Evolutionary conservation across 1,140 invertebrate genomes (phyloP).

Genomic region (Drosophila lowei): DNA sequence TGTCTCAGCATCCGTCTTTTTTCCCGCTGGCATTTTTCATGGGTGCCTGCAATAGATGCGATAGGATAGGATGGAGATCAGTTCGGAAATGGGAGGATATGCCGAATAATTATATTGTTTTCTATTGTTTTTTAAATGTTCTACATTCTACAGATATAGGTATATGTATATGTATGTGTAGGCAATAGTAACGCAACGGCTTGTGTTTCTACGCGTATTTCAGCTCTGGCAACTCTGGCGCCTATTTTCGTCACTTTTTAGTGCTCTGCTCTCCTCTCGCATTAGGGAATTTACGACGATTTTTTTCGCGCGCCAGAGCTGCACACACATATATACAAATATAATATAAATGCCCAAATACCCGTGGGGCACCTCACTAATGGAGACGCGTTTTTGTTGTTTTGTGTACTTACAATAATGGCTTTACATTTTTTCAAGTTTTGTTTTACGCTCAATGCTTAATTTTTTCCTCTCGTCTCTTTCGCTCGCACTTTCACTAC

Average conservation of each 20-base stretch:
- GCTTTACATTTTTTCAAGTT: constrained; percentile 43
- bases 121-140: too few relatives aligned
- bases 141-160: background rate
- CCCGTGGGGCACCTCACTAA: too few relatives aligned
- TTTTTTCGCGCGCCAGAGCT: constrained; percentile 65
- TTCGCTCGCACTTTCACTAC: constrained; percentile 23
- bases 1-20: constrained; percentile 61
- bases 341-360: too few relatives aligned
- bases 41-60: constrained; percentile 43
- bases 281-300: background rate
- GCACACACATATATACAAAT: constrained; percentile 12
- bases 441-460: constrained; percentile 10
- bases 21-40: constrained; percentile 77
- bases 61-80: background rate
- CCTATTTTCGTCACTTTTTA: constrained; percentile 74
- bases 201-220: constrained; percentile 2
- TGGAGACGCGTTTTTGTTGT: background rate
- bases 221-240: constrained; percentile 68
- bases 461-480: constrained; percentile 1
- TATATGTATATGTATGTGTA: background rate
- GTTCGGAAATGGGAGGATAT: constrained; percentile 9
- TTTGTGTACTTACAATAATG: constrained; percentile 9
- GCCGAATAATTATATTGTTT: background rate
- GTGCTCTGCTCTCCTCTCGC: constrained; percentile 20
- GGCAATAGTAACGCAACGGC: background rate